These are phyloP conservation scores for Scrobipalpa costella DNA, from an alignment of 2,888 invertebrate species.

Conservation along the genomic window DNA sequence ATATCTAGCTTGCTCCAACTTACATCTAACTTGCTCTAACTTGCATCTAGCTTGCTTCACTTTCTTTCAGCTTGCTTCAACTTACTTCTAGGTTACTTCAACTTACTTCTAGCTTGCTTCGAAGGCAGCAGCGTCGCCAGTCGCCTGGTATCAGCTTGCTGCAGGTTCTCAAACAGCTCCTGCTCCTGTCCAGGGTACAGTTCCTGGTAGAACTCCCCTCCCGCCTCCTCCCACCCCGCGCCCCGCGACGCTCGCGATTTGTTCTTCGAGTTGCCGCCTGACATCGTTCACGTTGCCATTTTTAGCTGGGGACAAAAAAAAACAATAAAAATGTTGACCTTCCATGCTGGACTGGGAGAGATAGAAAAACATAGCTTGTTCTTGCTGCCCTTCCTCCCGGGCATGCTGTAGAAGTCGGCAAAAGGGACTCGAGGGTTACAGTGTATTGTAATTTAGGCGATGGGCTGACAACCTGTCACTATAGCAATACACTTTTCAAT, in stretches of 20 bases:
- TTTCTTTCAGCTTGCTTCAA: neutral
- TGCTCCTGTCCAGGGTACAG: conserved; percentile 86
- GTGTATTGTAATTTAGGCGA: too few relatives aligned
- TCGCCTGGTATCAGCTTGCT: conserved; percentile 87
- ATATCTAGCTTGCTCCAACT: too few relatives aligned
- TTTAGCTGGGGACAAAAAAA: conserved; percentile 24
- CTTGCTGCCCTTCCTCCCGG: too few relatives aligned
- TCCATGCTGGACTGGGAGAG: too few relatives aligned
- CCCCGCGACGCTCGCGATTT: conserved; percentile 59
- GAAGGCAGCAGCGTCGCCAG: conserved; percentile 89
- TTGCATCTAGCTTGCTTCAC: too few relatives aligned
- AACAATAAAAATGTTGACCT: neutral
- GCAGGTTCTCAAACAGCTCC: conserved; percentile 84
- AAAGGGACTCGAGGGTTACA: too few relatives aligned
- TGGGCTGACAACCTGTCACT: too few relatives aligned
- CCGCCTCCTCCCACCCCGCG: conserved; percentile 91
- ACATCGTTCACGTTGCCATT: conserved; percentile 59
- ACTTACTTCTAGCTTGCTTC: conserved; percentile 83
- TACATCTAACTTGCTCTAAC: too few relatives aligned
- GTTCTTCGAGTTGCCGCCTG: conserved; percentile 70
- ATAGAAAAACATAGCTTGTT: too few relatives aligned
- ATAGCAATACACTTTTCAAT: too few relatives aligned
- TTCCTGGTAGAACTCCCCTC: conserved; percentile 92
- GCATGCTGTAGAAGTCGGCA: too few relatives aligned
- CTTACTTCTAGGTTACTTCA: neutral